phyloP scores from a whole-genome alignment of 2,113 vertebrate species.

The Rattus rattus region DNA sequence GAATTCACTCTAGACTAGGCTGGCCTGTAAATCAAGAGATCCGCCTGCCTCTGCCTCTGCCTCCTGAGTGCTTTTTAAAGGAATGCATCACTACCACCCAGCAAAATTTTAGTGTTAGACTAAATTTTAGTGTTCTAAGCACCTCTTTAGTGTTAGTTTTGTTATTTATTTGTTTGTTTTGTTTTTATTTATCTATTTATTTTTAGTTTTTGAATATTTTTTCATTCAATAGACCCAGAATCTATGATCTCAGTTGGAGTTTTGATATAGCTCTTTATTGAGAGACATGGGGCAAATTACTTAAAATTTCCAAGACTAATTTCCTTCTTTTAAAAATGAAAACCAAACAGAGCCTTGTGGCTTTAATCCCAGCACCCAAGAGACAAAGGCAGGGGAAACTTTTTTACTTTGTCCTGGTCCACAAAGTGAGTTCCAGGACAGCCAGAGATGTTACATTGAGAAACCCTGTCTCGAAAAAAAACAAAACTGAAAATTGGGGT shows the following conservation, averaged over 20 bases:
- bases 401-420: no score
- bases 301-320: slow-evolving; percentile 47
- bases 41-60: no score
- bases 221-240: slow-evolving; percentile 40
- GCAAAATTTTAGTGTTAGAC: not conserved
- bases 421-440: no score
- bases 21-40: no score
- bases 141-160: not conserved
- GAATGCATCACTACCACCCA: no score
- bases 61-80: no score
- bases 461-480: not conserved
- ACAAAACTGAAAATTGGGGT: not conserved
- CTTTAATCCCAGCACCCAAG: no score
- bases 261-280: slow-evolving; percentile 26
- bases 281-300: slow-evolving; percentile 29
- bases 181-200: not conserved
- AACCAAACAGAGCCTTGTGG: not conserved
- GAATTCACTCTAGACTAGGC: no score
- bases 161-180: not conserved
- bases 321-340: slow-evolving; percentile 54
- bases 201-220: slow-evolving; percentile 20
- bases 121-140: slow-evolving; percentile 1
- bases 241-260: slow-evolving; percentile 26
- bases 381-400: no score
- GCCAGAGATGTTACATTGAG: no score